Percentiles rank a stretch among this genome's conserved stretches.
phyloP scores from a whole-genome alignment of 1,140 invertebrate genomes.

The Gonioctena quinquepunctata region DNA sequence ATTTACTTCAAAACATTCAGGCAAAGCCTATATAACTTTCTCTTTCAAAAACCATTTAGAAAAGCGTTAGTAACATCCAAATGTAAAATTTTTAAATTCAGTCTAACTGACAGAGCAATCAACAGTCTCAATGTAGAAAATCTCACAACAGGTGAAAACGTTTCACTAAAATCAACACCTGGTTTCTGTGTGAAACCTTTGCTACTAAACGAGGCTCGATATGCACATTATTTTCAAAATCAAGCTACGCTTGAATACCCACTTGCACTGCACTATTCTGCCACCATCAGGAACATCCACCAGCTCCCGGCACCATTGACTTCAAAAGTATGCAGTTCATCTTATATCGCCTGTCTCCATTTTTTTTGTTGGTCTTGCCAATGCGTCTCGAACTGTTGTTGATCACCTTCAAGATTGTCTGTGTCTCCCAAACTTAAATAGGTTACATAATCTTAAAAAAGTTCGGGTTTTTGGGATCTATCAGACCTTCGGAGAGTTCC shows the following conservation, averaged over 20 bases:
- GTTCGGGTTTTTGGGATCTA: background rate
- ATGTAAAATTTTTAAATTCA: constrained; percentile 45
- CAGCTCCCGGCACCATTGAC: constrained; percentile 52
- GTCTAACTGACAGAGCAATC: constrained; percentile 46
- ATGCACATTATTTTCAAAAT: constrained; percentile 41
- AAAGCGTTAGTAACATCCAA: constrained; percentile 14
- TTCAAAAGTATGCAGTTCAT: constrained; percentile 40
- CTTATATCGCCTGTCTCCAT: constrained; percentile 32
- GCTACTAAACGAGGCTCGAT: constrained; percentile 46
- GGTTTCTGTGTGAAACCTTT: constrained; percentile 50
- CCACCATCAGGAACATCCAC: constrained; percentile 31
- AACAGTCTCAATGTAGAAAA: constrained; percentile 51
- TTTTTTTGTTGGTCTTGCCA: constrained; percentile 14
- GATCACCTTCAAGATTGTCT: constrained; percentile 17
- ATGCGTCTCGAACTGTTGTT: constrained; percentile 23
- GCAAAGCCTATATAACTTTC: constrained; percentile 50
- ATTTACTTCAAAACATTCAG: constrained; percentile 45
- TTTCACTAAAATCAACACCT: constrained; percentile 51
- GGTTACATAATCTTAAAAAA: background rate
- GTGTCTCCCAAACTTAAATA: background rate
- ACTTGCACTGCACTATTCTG: constrained; percentile 49
- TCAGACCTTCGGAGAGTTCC: too few relatives aligned
- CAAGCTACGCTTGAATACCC: constrained; percentile 53
- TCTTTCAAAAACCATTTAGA: constrained; percentile 53
- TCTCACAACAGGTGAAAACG: constrained; percentile 47